Percentiles rank a stretch among this genome's conserved stretches.
phyloP scores from a whole-genome alignment of 2,113 vertebrate genomes.

The Kryptolebias marmoratus region DNA sequence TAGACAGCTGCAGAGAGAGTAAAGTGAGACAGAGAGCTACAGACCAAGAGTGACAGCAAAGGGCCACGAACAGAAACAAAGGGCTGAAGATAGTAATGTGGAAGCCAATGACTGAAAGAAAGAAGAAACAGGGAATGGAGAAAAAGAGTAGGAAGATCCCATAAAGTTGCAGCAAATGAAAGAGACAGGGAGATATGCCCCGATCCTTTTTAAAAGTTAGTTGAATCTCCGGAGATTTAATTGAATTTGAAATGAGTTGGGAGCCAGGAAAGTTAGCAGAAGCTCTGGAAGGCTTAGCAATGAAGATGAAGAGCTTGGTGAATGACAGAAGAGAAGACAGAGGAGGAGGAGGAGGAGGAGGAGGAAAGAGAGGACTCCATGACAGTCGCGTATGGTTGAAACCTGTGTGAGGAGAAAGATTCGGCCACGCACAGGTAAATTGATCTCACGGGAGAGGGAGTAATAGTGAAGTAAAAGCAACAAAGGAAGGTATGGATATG shows the following conservation, averaged over 20 bases:
- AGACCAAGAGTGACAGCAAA: constrained; percentile 25
- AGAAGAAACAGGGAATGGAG: constrained; percentile 32
- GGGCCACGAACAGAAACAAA: constrained; percentile 23
- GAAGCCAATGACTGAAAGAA: constrained; percentile 27
- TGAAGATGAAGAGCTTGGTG: constrained; percentile 67
- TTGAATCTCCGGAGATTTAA: constrained; percentile 79
- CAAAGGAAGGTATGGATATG: constrained; percentile 33
- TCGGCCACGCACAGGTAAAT: constrained; percentile 74
- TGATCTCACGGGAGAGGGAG: constrained; percentile 71
- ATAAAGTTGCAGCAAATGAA: constrained; percentile 67
- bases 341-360: constrained; percentile 24
- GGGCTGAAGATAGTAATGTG: constrained; percentile 48
- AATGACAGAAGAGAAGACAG: constrained; percentile 66
- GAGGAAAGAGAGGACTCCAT: constrained; percentile 42
- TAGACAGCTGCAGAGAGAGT: constrained; percentile 66
- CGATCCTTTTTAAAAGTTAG: constrained; percentile 75
- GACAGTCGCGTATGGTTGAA: constrained; percentile 46
- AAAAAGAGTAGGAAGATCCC: constrained; percentile 47
- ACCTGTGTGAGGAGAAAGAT: constrained; percentile 49
- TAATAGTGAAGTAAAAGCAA: constrained; percentile 53
- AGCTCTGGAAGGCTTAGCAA: constrained; percentile 58
- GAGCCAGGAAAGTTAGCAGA: constrained; percentile 67
- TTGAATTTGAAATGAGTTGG: constrained; percentile 76
- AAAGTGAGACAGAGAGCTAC: background rate
- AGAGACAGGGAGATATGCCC: constrained; percentile 68